A percentile compares a stretch with the other conserved stretches of the same genome.
phyloP scores from a whole-genome alignment of 2,797 vertebrate species.

The Nannoperca australis region DNA sequence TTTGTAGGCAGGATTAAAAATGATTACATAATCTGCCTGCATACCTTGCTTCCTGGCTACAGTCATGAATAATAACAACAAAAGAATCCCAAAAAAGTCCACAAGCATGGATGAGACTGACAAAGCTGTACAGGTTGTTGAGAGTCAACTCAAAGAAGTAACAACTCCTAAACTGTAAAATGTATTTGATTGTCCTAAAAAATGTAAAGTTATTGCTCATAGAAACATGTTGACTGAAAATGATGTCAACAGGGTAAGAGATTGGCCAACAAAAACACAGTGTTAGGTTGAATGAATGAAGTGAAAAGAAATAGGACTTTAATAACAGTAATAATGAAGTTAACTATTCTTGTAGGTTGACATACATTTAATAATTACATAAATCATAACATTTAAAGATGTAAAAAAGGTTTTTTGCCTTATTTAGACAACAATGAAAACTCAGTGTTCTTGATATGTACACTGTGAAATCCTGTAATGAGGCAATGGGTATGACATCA shows the following conservation, averaged over 20 bases:
- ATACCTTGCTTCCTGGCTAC: neutral
- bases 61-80: neutral
- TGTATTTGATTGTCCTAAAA: neutral
- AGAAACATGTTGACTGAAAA: neutral
- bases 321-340: neutral
- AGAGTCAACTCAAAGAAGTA: neutral
- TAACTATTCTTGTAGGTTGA: neutral
- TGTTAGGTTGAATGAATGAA: neutral
- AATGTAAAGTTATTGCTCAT: neutral
- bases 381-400: neutral
- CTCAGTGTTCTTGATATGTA: slow-evolving; percentile 32
- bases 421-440: slow-evolving; percentile 36
- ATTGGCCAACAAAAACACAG: neutral
- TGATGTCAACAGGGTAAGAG: neutral
- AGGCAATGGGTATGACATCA: slow-evolving; percentile 45
- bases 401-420: slow-evolving; percentile 3
- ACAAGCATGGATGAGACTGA: neutral
- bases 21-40: neutral
- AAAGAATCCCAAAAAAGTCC: too few relatives aligned
- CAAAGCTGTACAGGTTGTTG: neutral
- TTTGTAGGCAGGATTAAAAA: neutral
- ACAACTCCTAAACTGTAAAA: neutral
- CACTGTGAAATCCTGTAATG: slow-evolving; percentile 30
- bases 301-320: neutral
- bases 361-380: neutral